These are phyloP conservation scores for Babyrousa celebensis DNA, from an alignment of 2,797 vertebrate genomes.

Conservation along the genomic window DNA sequence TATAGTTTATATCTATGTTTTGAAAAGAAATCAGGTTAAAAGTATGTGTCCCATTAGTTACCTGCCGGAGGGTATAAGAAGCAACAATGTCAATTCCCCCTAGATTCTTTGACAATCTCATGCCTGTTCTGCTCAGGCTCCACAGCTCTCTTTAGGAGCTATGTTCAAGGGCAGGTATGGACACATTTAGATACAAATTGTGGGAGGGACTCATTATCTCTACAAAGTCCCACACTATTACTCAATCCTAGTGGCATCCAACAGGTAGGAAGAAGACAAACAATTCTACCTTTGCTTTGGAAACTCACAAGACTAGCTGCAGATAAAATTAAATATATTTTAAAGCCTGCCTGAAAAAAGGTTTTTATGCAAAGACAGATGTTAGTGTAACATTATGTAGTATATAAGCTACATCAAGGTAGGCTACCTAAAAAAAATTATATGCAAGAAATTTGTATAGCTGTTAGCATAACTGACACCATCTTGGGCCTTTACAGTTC, in stretches of 20 bases:
- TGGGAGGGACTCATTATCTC: not conserved
- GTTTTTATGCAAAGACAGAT: not conserved
- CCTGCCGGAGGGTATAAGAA: not conserved
- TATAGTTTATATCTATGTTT: slow-evolving; percentile 21
- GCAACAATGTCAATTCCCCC: not conserved
- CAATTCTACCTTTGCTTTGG: not conserved
- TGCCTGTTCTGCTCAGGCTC: not conserved
- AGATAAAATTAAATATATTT: not conserved
- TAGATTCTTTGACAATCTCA: not conserved
- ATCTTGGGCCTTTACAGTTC: no score
- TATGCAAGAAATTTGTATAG: not conserved
- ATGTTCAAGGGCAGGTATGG: rapidly evolving
- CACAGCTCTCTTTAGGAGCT: not conserved
- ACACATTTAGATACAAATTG: not conserved
- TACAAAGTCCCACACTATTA: not conserved
- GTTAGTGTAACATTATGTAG: not conserved
- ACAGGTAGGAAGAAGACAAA: not conserved
- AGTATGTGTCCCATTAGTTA: not conserved
- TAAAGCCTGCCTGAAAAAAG: slow-evolving; percentile 28
- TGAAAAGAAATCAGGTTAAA: slow-evolving; percentile 30
- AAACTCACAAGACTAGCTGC: not conserved
- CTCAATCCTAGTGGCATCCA: not conserved
- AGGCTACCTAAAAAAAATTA: not conserved
- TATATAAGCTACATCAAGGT: not conserved
- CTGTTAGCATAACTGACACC: no score